A percentile compares a stretch with the other conserved stretches of the same genome.
Conservation (phyloP, 2,797 vertebrate species). For the Micrastur ruficollis region DNA sequence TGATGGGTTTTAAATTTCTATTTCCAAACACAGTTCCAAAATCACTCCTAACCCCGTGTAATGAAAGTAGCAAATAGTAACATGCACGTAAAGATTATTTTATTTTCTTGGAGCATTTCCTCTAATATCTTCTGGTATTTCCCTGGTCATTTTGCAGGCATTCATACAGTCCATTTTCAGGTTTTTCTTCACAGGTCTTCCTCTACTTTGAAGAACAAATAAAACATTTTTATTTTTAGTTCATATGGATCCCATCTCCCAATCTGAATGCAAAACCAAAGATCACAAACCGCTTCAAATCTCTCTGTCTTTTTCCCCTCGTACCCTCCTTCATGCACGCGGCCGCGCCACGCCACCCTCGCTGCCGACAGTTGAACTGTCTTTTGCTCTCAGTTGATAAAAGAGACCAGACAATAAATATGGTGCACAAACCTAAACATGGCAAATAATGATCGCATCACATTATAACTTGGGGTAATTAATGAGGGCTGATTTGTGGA, state of each 20-base stretch:
- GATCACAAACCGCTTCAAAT: fast-evolving
- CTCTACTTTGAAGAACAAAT: not conserved
- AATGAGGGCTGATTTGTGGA: not conserved
- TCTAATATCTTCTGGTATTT: not conserved
- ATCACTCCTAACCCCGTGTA: not conserved
- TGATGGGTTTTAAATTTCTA: fast-evolving
- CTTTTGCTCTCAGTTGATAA: not conserved
- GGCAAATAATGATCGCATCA: not conserved
- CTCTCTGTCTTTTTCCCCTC: not conserved
- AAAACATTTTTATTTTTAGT: not conserved
- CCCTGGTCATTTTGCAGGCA: not conserved
- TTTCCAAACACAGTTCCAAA: not conserved
- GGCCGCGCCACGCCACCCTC: not conserved
- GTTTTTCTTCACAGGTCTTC: not conserved
- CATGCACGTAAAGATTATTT: not conserved
- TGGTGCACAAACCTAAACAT: not conserved
- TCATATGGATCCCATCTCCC: not conserved
- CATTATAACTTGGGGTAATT: not conserved
- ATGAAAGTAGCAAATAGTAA: not conserved
- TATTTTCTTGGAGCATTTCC: not conserved
- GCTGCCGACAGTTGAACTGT: not conserved
- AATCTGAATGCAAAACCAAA: not conserved
- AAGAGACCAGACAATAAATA: not conserved
- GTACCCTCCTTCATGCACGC: fast-evolving
- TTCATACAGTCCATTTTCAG: not conserved